Evolutionary conservation across 2,113 vertebrate species (phyloP).

Genomic region (Passer domesticus): DNA sequence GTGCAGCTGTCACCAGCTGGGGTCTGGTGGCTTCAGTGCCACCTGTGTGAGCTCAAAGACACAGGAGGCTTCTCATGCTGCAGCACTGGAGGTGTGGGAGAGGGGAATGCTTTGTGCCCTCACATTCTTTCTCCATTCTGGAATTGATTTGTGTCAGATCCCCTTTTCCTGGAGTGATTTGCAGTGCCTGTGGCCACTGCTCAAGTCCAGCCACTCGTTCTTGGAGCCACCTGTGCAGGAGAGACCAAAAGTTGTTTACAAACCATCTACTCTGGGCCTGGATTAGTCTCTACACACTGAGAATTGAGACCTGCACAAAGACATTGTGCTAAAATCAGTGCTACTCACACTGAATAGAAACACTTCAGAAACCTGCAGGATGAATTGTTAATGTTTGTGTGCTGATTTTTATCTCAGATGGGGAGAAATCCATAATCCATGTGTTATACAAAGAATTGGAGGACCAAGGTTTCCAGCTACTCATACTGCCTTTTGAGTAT

Average conservation of each 20-base stretch:
- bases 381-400: constrained; percentile 29
- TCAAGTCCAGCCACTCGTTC: not conserved
- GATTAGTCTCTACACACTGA: not conserved
- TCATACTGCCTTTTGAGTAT: constrained; percentile 63
- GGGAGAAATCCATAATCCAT: not conserved
- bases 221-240: not conserved
- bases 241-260: constrained; percentile 16
- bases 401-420: constrained; percentile 1
- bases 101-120: not conserved
- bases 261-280: not conserved
- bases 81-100: not conserved
- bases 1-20: not conserved
- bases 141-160: not conserved
- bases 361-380: not conserved
- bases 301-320: not conserved
- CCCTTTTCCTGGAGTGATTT: not conserved
- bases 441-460: not conserved
- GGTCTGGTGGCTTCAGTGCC: not conserved
- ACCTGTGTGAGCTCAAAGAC: not conserved
- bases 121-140: not conserved
- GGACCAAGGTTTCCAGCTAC: constrained; percentile 64
- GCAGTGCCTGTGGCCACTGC: not conserved
- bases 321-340: not conserved
- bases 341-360: not conserved
- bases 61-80: not conserved